A percentile compares a stretch with the other conserved stretches of the same genome.
These are phyloP conservation scores for Rhabditoides inermis DNA, from an alignment of 2,888 invertebrate species.

Conservation along the genomic window DNA sequence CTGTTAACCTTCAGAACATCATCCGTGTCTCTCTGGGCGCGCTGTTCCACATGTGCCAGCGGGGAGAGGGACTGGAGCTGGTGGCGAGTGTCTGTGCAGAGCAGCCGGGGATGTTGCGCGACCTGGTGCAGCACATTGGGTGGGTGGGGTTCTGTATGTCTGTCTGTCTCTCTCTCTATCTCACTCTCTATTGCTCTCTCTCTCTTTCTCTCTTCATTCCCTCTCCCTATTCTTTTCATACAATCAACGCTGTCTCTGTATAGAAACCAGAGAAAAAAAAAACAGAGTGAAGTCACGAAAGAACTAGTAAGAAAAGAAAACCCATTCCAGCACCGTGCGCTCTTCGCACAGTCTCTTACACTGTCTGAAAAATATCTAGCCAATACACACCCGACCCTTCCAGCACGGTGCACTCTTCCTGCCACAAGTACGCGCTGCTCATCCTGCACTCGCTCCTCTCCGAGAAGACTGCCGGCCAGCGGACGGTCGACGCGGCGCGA, in stretches of 20 bases:
- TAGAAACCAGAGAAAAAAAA: no score
- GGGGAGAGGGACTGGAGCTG: slow-evolving; percentile 30
- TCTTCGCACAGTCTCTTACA: no score
- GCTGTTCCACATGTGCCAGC: slow-evolving; percentile 37
- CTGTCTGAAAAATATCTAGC: no score
- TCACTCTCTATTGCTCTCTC: no score
- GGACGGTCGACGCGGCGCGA: slow-evolving; percentile 14
- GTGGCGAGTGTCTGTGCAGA: slow-evolving; percentile 12
- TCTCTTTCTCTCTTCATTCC: no score
- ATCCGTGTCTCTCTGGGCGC: slow-evolving; percentile 29
- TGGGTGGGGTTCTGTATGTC: no score
- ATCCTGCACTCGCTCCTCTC: slow-evolving; percentile 41
- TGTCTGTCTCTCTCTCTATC: no score
- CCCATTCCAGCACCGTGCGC: no score
- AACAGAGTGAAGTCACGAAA: no score
- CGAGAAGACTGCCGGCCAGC: slow-evolving; percentile 19
- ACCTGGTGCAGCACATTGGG: slow-evolving; percentile 20
- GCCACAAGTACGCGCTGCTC: slow-evolving; percentile 43
- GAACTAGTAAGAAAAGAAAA: not conserved
- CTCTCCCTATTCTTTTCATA: no score
- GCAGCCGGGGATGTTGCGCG: slow-evolving; percentile 17
- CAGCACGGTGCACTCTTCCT: slow-evolving; percentile 29
- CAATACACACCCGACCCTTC: no score
- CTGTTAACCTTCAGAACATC: slow-evolving; percentile 28
- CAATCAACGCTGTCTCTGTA: no score